These are phyloP conservation scores for Pinctada fucata DNA, from an alignment of 2,888 invertebrate genomes.

Conservation along the genomic window DNA sequence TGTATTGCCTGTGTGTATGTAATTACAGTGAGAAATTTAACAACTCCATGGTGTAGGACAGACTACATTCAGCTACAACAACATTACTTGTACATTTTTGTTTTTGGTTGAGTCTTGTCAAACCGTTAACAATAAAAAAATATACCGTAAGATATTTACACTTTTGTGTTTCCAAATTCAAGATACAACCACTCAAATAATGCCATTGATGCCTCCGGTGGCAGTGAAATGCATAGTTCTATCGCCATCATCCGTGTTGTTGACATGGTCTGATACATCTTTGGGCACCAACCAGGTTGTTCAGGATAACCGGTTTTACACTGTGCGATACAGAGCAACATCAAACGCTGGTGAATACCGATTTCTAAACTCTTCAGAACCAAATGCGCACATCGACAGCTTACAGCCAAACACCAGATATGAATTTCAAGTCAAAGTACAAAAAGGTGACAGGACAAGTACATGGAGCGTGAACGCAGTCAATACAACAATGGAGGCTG, in stretches of 20 bases:
- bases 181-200: constrained; percentile 79
- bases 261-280: constrained; percentile 95
- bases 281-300: constrained; percentile 91
- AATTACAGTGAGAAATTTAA: too few species aligned
- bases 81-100: too few species aligned
- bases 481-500: constrained; percentile 89
- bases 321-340: constrained; percentile 83
- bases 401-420: constrained; percentile 87
- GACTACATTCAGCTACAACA: too few species aligned
- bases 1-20: too few species aligned
- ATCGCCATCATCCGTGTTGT: constrained; percentile 91
- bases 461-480: constrained; percentile 97
- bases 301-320: constrained; percentile 90
- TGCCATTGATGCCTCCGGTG: constrained; percentile 88
- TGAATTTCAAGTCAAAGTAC: constrained; percentile 92
- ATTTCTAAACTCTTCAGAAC: constrained; percentile 91
- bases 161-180: constrained; percentile 70
- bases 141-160: background rate
- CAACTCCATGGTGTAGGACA: too few species aligned
- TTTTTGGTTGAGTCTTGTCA: too few species aligned
- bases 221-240: constrained; percentile 91
- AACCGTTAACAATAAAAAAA: too few species aligned
- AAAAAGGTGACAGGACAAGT: constrained; percentile 87
- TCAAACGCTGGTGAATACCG: constrained; percentile 78
- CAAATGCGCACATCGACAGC: constrained; percentile 85